Percentiles rank a stretch among this genome's conserved stretches.
Conservation (phyloP, 2,113 vertebrate genomes). For the Junco hyemalis region DNA sequence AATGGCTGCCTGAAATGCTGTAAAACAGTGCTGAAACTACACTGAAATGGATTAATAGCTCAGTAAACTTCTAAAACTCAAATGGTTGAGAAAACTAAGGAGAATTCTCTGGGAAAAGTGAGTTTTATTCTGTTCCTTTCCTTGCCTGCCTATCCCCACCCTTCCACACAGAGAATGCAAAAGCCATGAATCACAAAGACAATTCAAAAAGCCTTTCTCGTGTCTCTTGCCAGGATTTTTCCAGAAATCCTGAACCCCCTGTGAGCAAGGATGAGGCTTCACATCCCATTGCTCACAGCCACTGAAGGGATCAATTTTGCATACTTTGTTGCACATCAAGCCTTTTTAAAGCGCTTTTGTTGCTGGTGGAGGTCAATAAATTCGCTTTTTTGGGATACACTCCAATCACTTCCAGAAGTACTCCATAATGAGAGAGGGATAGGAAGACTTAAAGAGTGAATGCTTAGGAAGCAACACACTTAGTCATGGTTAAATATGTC, state of each 20-base stretch:
- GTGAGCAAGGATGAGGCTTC: neutral
- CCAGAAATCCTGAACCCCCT: neutral
- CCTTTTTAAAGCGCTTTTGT: conserved; percentile 23
- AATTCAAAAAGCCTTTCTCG: neutral
- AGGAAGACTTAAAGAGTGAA: neutral
- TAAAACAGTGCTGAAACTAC: neutral
- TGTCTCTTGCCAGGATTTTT: neutral
- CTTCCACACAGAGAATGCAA: neutral
- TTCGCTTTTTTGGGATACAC: neutral
- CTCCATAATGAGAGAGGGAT: neutral
- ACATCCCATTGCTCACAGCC: neutral
- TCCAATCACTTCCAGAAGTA: neutral
- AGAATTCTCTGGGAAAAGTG: neutral
- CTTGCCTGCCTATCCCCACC: neutral
- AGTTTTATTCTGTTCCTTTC: neutral
- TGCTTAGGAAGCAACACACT: conserved; percentile 10
- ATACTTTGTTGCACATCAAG: neutral
- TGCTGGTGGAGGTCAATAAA: conserved; percentile 29
- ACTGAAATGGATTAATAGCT: neutral
- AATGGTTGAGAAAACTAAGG: neutral
- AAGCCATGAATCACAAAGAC: neutral
- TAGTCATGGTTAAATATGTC: conserved; percentile 47
- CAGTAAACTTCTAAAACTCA: neutral
- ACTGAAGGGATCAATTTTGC: conserved; percentile 32
- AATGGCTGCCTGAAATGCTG: neutral